Conservation (phyloP, 2,797 vertebrate species). For the Takifugu ocellatus region DNA sequence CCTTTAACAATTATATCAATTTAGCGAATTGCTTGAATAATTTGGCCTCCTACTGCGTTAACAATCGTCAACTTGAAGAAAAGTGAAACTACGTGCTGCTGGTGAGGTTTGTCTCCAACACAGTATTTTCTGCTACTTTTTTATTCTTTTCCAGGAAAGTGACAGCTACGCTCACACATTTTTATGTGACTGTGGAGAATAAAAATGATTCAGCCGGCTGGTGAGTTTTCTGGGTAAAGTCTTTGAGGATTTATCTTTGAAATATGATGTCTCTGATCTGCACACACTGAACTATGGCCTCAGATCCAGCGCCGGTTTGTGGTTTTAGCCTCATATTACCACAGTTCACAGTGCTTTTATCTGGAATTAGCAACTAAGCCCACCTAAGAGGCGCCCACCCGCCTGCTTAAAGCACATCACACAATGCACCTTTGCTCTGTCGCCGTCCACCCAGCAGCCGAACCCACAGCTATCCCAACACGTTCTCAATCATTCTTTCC, state of each 20-base stretch:
- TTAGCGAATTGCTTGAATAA: too few species aligned
- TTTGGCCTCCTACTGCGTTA: too few species aligned
- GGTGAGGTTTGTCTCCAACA: too few species aligned
- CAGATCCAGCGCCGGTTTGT: slow-evolving; percentile 40
- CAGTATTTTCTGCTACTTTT: slow-evolving; percentile 14
- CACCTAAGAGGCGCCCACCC: slow-evolving; percentile 38
- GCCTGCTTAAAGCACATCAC: slow-evolving; percentile 48
- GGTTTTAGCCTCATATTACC: slow-evolving; percentile 57
- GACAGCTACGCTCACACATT: background rate
- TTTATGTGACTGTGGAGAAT: background rate
- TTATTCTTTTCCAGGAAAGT: too few species aligned
- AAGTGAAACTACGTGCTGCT: too few species aligned
- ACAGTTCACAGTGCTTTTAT: slow-evolving; percentile 59
- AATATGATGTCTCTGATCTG: slow-evolving; percentile 44
- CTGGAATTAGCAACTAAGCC: slow-evolving; percentile 62
- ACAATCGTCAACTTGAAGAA: too few species aligned
- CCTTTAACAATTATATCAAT: too few species aligned
- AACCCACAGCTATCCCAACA: slow-evolving; percentile 43
- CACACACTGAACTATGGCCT: slow-evolving; percentile 26
- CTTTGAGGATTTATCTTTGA: slow-evolving; percentile 33
- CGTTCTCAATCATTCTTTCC: slow-evolving; percentile 29
- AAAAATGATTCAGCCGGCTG: slow-evolving; percentile 3
- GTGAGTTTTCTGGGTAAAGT: slow-evolving; percentile 3
- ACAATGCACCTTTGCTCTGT: slow-evolving; percentile 53
- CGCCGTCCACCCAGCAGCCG: slow-evolving; percentile 49